phyloP scores from a whole-genome alignment of 2,888 invertebrate species.

The Dichetophora obliterata region DNA sequence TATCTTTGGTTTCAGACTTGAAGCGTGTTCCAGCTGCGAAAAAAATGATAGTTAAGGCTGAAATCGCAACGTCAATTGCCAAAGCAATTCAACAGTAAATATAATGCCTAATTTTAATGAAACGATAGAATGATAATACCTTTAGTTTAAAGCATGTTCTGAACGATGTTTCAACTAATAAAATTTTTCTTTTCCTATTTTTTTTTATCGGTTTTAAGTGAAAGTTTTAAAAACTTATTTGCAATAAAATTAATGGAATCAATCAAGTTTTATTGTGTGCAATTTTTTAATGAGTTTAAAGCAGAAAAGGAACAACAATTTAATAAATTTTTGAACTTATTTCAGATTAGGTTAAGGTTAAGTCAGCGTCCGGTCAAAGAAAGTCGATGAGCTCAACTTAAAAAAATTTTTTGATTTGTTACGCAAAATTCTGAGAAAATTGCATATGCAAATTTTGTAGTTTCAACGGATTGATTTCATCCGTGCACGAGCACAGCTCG shows the following conservation, averaged over 20 bases:
- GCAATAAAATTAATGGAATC: not conserved
- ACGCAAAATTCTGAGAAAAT: too few relatives aligned
- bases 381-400: too few relatives aligned
- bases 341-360: too few relatives aligned
- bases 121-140: not conserved
- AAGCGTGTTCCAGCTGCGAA: constrained; percentile 50
- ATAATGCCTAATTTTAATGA: constrained; percentile 1
- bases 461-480: too few relatives aligned
- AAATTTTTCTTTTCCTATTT: not conserved
- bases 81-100: constrained; percentile 42
- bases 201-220: not conserved
- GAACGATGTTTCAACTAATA: not conserved
- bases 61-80: constrained; percentile 50
- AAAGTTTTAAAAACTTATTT: constrained; percentile 1
- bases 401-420: too few relatives aligned
- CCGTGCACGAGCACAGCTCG: too few relatives aligned
- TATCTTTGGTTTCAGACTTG: constrained; percentile 53
- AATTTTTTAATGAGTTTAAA: too few relatives aligned
- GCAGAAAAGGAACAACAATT: too few relatives aligned
- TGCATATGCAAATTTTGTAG: too few relatives aligned
- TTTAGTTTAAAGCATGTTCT: not conserved
- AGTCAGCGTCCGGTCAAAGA: too few relatives aligned
- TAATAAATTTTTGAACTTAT: too few relatives aligned
- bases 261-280: too few relatives aligned
- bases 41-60: constrained; percentile 52